Percentiles rank a stretch among this genome's conserved stretches.
phyloP scores from a whole-genome alignment of 2,888 invertebrate genomes.

The Linhomoeus sp. region DNA sequence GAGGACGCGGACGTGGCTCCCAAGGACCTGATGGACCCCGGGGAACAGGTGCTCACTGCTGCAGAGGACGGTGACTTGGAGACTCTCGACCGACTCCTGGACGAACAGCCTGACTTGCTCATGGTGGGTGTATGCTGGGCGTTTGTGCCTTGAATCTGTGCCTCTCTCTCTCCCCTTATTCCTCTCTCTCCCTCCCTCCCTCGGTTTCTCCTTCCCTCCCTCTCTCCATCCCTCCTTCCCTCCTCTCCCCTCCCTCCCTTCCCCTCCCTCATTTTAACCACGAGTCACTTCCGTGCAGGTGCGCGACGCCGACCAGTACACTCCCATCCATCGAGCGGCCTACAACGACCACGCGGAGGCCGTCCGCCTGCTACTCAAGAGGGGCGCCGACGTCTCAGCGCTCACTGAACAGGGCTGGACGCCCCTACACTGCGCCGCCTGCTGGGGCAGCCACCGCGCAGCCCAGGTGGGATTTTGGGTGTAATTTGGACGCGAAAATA shows the following conservation, averaged over 20 bases:
- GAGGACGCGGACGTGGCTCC: slow-evolving; percentile 15
- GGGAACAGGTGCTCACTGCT: slow-evolving; percentile 7
- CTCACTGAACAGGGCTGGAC: slow-evolving; percentile 74
- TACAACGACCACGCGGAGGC: slow-evolving; percentile 64
- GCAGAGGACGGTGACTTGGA: slow-evolving; percentile 9
- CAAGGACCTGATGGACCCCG: slow-evolving; percentile 5
- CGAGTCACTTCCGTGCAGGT: too few species aligned
- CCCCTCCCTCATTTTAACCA: too few species aligned
- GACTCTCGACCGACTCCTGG: slow-evolving; percentile 9
- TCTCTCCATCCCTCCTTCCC: too few species aligned
- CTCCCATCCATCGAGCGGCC: slow-evolving; percentile 76
- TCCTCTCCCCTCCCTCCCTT: too few species aligned
- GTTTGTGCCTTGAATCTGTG: too few species aligned
- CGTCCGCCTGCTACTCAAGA: slow-evolving; percentile 35
- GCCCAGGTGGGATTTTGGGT: slow-evolving; percentile 36
- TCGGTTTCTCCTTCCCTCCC: too few species aligned
- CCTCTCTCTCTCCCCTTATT: too few species aligned
- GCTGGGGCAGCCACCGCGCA: slow-evolving; percentile 68
- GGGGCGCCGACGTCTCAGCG: slow-evolving; percentile 53
- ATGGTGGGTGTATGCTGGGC: slow-evolving; percentile 6
- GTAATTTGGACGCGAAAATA: background rate
- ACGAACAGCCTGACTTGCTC: slow-evolving; percentile 10
- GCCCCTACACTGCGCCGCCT: slow-evolving; percentile 67
- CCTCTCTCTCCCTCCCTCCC: too few species aligned
- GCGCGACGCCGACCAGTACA: slow-evolving; percentile 68